A percentile compares a stretch with the other conserved stretches of the same genome.
These are phyloP conservation scores for Chaitophorus viminalis DNA, from an alignment of 2,888 invertebrate genomes.

Conservation along the genomic window DNA sequence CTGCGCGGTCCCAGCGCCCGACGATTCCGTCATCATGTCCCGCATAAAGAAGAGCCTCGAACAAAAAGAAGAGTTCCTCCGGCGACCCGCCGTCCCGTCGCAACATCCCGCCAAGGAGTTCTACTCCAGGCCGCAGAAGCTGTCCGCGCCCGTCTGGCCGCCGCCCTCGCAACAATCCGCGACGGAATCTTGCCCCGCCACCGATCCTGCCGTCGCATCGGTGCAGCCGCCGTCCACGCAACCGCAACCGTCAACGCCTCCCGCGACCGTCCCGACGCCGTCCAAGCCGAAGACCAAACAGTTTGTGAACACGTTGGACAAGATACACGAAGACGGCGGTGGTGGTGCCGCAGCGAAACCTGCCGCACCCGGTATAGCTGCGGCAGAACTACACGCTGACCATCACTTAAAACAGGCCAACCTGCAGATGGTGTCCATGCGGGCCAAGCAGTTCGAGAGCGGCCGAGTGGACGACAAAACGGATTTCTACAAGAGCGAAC, in stretches of 20 bases:
- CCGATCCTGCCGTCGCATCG: neutral
- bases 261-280: slow-evolving; percentile 75
- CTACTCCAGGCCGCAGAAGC: slow-evolving; percentile 81
- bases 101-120: slow-evolving; percentile 72
- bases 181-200: neutral
- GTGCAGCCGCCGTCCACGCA: neutral
- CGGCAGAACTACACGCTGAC: slow-evolving; percentile 44
- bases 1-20: slow-evolving; percentile 69
- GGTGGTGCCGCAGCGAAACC: neutral
- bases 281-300: slow-evolving; percentile 65
- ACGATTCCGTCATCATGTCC: slow-evolving; percentile 79
- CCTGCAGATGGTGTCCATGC: slow-evolving; percentile 78
- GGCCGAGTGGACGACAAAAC: slow-evolving; percentile 74
- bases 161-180: slow-evolving; percentile 54
- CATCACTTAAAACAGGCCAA: slow-evolving; percentile 38
- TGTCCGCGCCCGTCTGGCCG: slow-evolving; percentile 79
- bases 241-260: slow-evolving; percentile 59
- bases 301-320: slow-evolving; percentile 73
- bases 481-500: slow-evolving; percentile 74
- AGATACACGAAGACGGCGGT: slow-evolving; percentile 74
- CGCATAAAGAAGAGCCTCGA: slow-evolving; percentile 80
- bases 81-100: slow-evolving; percentile 69
- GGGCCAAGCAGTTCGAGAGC: slow-evolving; percentile 79
- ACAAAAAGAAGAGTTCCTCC: slow-evolving; percentile 89
- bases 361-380: neutral